phyloP scores from a whole-genome alignment of 2,797 vertebrate species.

The Characodon lateralis region DNA sequence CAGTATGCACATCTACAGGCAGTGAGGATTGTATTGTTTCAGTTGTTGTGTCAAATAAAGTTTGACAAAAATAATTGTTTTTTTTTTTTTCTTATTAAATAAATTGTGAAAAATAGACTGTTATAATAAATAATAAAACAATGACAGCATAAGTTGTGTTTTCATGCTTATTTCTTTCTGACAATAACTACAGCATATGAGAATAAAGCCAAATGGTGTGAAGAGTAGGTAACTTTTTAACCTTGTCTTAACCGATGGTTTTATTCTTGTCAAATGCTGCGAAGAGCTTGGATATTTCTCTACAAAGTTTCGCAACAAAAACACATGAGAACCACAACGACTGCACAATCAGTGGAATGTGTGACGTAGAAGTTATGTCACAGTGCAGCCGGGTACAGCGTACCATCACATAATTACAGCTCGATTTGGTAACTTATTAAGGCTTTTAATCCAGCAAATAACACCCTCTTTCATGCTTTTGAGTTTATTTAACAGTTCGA shows the following conservation, averaged over 20 bases:
- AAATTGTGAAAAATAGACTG: not conserved
- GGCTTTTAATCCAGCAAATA: not conserved
- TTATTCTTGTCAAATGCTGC: not conserved
- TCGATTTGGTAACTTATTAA: constrained; percentile 29
- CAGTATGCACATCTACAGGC: not conserved
- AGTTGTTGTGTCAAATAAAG: constrained; percentile 39
- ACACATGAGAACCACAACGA: constrained; percentile 1
- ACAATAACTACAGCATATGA: not conserved
- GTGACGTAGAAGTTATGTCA: constrained; percentile 39
- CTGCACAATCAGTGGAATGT: constrained; percentile 37
- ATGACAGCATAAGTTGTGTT: not conserved
- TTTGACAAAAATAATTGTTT: not conserved
- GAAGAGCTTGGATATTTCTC: not conserved
- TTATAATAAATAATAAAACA: not conserved
- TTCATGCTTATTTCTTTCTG: not conserved
- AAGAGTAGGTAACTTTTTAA: not conserved
- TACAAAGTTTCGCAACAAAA: constrained; percentile 27
- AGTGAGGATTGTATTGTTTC: constrained; percentile 8
- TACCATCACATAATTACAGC: not conserved
- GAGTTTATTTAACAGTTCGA: not conserved
- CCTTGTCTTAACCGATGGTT: not conserved
- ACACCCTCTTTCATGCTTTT: not conserved
- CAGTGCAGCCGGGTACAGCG: constrained; percentile 1
- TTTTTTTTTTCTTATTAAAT: not conserved
- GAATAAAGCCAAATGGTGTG: not conserved